Conservation (phyloP, 1,140 invertebrate species). For the Drosophila hydei region DNA sequence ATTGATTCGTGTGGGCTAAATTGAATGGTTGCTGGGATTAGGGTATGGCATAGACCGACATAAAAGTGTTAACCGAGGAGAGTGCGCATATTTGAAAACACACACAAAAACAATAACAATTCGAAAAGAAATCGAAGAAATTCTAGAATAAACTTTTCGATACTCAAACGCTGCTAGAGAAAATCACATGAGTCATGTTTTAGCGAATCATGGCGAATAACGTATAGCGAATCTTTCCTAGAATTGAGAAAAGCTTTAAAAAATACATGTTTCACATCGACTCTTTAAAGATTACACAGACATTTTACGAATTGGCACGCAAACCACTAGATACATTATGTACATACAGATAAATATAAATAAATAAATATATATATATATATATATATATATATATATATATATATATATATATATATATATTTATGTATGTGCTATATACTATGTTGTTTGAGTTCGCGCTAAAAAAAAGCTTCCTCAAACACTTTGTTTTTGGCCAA, state of each 20-base stretch:
- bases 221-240: conserved; percentile 10
- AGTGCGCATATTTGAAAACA: not conserved
- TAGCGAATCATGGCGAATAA: conserved; percentile 8
- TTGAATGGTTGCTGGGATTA: conserved; percentile 36
- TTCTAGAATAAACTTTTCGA: not conserved
- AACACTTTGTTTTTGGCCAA: not conserved
- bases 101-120: not conserved
- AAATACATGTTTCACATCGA: not conserved
- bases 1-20: conserved; percentile 46
- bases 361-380: too few species aligned
- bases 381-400: not conserved
- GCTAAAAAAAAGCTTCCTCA: not conserved
- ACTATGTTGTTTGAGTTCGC: not conserved
- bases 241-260: conserved; percentile 7
- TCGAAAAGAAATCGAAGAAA: not conserved
- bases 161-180: not conserved
- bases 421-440: not conserved
- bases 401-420: not conserved
- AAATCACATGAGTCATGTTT: conserved; percentile 20
- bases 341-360: too few species aligned
- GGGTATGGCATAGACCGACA: conserved; percentile 1
- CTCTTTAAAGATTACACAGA: not conserved
- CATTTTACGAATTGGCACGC: conserved; percentile 1
- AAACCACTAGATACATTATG: too few species aligned
- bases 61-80: conserved; percentile 1